A percentile compares a stretch with the other conserved stretches of the same genome.
Evolutionary conservation across 2,797 vertebrate species (phyloP).

Genomic region (Mallotus villosus): DNA sequence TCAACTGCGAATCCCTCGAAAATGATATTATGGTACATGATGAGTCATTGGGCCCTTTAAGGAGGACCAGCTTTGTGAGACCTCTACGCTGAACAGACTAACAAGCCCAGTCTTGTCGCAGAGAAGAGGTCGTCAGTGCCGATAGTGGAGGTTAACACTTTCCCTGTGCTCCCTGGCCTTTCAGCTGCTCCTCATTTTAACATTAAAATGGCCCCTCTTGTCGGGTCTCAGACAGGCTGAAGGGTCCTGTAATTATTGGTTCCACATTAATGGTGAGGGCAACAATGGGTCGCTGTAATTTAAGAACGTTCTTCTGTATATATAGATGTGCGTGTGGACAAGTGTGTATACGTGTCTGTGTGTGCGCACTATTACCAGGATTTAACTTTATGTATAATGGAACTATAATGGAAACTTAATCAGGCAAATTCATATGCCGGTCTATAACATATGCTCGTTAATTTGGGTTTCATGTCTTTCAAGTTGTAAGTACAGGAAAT

Average conservation of each 20-base stretch:
- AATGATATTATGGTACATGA: too few species aligned
- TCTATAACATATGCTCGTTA: neutral
- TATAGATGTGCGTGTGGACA: neutral
- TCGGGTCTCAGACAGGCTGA: constrained; percentile 20
- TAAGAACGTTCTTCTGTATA: neutral
- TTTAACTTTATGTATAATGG: neutral
- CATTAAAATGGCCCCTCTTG: constrained; percentile 5
- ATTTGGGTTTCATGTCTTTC: constrained; percentile 13
- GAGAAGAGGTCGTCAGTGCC: constrained; percentile 45
- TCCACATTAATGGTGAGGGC: constrained; percentile 18
- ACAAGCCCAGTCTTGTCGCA: constrained; percentile 41
- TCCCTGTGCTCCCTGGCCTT: constrained; percentile 23
- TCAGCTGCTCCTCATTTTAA: too few species aligned
- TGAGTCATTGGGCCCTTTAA: neutral
- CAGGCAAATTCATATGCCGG: neutral
- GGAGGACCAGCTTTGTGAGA: neutral
- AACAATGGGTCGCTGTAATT: constrained; percentile 8
- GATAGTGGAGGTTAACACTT: constrained; percentile 42
- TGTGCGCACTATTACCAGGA: neutral
- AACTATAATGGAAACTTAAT: neutral
- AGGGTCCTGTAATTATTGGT: constrained; percentile 37
- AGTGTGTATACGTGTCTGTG: neutral
- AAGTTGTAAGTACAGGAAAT: neutral
- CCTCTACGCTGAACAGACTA: constrained; percentile 22
- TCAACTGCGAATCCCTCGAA: too few species aligned